Conservation (phyloP, 2,888 invertebrate species). For the Dastarcus helophoroides region DNA sequence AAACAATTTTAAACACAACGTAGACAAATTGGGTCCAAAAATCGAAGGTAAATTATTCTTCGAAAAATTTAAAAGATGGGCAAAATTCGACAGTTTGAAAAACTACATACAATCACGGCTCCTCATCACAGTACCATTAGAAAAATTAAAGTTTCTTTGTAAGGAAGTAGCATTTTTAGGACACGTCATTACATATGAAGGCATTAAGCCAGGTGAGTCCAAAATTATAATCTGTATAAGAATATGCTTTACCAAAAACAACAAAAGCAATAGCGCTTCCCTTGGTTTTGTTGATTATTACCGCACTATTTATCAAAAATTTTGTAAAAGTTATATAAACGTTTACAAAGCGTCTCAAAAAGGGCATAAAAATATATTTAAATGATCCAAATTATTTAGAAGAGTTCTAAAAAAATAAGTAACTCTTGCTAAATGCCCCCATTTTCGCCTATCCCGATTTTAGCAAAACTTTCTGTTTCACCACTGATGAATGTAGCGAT, state of each 20-base stretch:
- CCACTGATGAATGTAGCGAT: slow-evolving; percentile 17
- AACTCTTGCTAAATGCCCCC: slow-evolving; percentile 17
- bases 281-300: slow-evolving; percentile 14
- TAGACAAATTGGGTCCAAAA: too few species aligned
- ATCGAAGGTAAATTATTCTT: too few species aligned
- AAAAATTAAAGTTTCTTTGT: slow-evolving; percentile 6
- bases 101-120: too few species aligned
- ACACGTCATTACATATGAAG: slow-evolving; percentile 4
- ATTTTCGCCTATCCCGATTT: slow-evolving; percentile 17
- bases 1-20: too few species aligned
- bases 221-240: slow-evolving; percentile 12
- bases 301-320: slow-evolving; percentile 12
- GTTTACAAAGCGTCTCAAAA: slow-evolving; percentile 16
- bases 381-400: slow-evolving; percentile 11
- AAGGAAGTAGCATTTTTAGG: slow-evolving; percentile 3
- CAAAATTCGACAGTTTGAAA: too few species aligned
- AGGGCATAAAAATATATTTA: slow-evolving; percentile 11
- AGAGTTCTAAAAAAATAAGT: slow-evolving; percentile 16
- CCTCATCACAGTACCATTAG: too few species aligned
- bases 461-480: slow-evolving; percentile 14
- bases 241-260: slow-evolving; percentile 15
- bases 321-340: slow-evolving; percentile 15
- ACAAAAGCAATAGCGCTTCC: slow-evolving; percentile 16
- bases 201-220: slow-evolving; percentile 11
- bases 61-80: too few species aligned